Base-by-base conservation (phyloP, 2,797 vertebrate species). In the Meriones psammophilus region DNA sequence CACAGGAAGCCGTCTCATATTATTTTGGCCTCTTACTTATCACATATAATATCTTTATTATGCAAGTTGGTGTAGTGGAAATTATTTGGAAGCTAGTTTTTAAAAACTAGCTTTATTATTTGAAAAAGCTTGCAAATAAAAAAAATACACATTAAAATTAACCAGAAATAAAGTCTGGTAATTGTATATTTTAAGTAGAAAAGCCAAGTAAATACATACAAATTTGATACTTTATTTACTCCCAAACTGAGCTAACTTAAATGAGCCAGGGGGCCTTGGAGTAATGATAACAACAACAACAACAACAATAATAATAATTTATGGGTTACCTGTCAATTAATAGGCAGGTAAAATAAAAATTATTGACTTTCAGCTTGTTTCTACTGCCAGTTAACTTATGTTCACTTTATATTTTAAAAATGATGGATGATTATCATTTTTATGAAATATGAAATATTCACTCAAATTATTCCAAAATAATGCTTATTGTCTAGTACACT, bases 381-480 rank as follows among this genome's bases (percentile, higher is more conserved):
- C 95, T 98, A 12, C 4, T 97, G 39, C 97, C 96, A 97, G 94
- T 96, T 98, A 97, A 98, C 98, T 98, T 97, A 98, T 96, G 91
- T 97, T 95, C 96, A 97, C 94, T 98, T 98, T 96, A 98, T 98
- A 98, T 97, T 97, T 94, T 76, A 97, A 97, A 98, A 98, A 98
- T 97, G 73, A 98, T 97, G 89, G 98, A 98, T 98, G 50, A 96
- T 98, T 98, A 50, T 97, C 80, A 97, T 84, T 95, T 97, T 98
- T 98, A 94, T 94, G 96, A 97, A 96, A 0, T 1, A 97, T 97
- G 84, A 96, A 97, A 97, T 94, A 96, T 95, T 98, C 98, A 98
- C 97, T 97, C 96, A 96, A 89, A 97, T 98, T 98, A 98, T 95
- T 96, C 92, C 95, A 97, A 98, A 98, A 96, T 97, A 89, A 98